Percentiles rank a stretch among this genome's conserved stretches.
phyloP scores from a whole-genome alignment of 2,888 invertebrate genomes.

The Tupiocoris notatus region DNA sequence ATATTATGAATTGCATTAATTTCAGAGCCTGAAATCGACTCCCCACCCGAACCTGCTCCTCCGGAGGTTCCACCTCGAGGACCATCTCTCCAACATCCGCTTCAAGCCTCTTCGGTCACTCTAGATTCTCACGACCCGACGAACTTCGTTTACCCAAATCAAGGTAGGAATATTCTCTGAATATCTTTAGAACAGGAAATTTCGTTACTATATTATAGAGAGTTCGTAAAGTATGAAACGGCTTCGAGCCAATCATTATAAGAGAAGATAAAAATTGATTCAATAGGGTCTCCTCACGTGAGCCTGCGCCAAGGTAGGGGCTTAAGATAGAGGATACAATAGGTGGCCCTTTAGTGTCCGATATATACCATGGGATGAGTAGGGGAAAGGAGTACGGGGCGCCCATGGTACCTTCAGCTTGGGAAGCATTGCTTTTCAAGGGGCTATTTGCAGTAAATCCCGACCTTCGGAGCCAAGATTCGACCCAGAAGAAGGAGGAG shows the following conservation, averaged over 20 bases:
- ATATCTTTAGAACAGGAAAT: not conserved
- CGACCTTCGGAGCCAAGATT: not conserved
- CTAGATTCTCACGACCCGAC: conserved; percentile 43
- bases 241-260: conserved; percentile 33
- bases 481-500: not conserved
- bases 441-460: conserved; percentile 37
- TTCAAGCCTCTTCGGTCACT: conserved; percentile 40
- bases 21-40: conserved; percentile 65
- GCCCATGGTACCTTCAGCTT: not conserved
- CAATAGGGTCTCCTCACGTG: conserved; percentile 3
- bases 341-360: not conserved
- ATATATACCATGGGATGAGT: not conserved
- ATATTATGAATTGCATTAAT: no score
- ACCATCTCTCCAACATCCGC: conserved; percentile 62
- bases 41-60: conserved; percentile 81
- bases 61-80: conserved; percentile 84
- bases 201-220: not conserved
- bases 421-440: no score
- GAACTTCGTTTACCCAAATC: conserved; percentile 49
- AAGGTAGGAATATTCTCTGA: conserved; percentile 48
- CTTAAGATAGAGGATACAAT: not conserved
- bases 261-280: conserved; percentile 34
- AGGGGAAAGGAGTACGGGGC: not conserved
- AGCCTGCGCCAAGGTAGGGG: not conserved
- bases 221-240: conserved; percentile 9